These are phyloP conservation scores for Bubo scandiacus DNA, from an alignment of 2,113 vertebrate genomes.

Conservation along the genomic window DNA sequence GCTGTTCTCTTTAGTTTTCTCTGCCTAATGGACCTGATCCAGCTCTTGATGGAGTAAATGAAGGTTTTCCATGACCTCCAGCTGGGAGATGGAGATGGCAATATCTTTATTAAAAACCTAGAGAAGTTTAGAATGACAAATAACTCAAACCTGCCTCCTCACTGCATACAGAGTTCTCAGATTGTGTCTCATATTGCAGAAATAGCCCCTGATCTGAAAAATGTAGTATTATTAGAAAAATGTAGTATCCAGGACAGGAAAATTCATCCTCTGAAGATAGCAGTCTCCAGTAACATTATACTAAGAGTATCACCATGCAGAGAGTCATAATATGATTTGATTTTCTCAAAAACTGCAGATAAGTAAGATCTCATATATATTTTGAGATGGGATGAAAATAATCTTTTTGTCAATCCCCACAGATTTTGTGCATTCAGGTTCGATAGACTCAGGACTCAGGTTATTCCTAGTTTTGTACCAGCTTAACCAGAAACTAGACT, in stretches of 20 bases:
- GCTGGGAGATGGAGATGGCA: not conserved
- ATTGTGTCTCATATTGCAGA: not conserved
- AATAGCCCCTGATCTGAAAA: not conserved
- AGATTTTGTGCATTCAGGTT: not conserved
- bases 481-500: not conserved
- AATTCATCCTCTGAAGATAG: not conserved
- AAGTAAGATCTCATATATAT: not conserved
- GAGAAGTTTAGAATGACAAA: not conserved
- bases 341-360: not conserved
- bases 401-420: not conserved
- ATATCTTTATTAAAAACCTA: conserved; percentile 24
- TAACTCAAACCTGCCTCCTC: not conserved
- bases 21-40: conserved; percentile 53
- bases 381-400: not conserved
- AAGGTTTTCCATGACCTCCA: conserved; percentile 29
- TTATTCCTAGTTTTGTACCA: not conserved
- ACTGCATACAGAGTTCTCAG: not conserved
- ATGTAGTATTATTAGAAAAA: not conserved
- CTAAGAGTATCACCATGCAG: not conserved
- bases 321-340: not conserved
- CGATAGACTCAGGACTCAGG: not conserved
- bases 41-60: not conserved
- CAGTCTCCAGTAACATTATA: not conserved
- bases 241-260: not conserved
- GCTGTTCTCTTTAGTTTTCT: conserved; percentile 58